These are phyloP conservation scores for Camponotus fellah DNA, from an alignment of 2,888 invertebrate genomes.

Conservation along the genomic window DNA sequence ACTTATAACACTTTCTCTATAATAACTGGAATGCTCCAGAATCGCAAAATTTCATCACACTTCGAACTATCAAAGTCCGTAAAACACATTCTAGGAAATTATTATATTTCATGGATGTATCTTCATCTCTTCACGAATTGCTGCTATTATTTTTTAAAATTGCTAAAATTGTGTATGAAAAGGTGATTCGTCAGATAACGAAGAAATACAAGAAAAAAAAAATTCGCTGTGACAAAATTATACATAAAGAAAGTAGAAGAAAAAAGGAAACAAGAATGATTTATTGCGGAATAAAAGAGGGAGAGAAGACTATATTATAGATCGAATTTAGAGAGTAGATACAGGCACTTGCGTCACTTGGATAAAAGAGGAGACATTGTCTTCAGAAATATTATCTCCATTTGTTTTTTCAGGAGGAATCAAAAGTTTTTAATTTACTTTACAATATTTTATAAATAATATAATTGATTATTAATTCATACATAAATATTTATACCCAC, in stretches of 20 bases:
- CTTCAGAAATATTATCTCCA: background rate
- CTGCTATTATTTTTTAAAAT: constrained; percentile 32
- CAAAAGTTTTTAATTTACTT: background rate
- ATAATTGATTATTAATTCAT: background rate
- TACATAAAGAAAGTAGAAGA: too few species aligned
- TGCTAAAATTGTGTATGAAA: background rate
- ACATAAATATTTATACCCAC: background rate
- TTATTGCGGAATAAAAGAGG: background rate
- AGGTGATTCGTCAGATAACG: constrained; percentile 21
- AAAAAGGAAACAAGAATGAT: background rate
- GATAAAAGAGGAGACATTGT: background rate
- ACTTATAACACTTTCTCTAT: background rate
- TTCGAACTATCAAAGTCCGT: background rate
- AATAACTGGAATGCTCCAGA: background rate
- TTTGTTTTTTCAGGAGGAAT: background rate
- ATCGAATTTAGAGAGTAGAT: background rate
- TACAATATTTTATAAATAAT: background rate
- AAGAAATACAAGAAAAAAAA: constrained; percentile 17
- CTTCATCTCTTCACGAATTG: background rate
- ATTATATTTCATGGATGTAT: background rate
- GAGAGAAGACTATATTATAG: constrained; percentile 2
- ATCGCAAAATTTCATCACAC: background rate
- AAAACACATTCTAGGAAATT: constrained; percentile 4
- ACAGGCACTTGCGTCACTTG: background rate
- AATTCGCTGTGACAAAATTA: background rate